A percentile compares a stretch with the other conserved stretches of the same genome.
phyloP scores from a whole-genome alignment of 2,113 vertebrate genomes.

The Amphilophus citrinellus region DNA sequence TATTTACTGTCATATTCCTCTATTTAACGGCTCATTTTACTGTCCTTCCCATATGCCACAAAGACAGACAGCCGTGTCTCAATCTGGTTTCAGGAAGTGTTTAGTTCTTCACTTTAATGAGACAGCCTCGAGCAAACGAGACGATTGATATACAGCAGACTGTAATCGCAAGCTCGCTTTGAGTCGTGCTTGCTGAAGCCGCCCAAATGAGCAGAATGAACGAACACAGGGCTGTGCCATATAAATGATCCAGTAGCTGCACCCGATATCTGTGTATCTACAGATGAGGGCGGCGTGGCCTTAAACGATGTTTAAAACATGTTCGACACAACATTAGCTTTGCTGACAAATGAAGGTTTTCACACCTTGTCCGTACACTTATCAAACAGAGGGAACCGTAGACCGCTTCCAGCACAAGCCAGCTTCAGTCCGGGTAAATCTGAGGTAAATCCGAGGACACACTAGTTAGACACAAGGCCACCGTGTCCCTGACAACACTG shows the following conservation, averaged over 20 bases:
- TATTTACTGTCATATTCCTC: not conserved
- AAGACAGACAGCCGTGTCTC: not conserved
- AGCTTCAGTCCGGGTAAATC: rapidly evolving
- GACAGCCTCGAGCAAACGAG: not conserved
- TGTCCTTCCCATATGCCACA: not conserved
- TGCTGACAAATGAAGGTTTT: not conserved
- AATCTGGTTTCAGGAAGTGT: constrained; percentile 44
- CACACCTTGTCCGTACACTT: not conserved
- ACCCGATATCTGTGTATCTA: not conserved
- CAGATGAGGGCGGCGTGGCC: not conserved
- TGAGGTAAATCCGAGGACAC: not conserved
- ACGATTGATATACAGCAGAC: not conserved
- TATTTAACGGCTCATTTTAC: not conserved
- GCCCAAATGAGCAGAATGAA: not conserved
- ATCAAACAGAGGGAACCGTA: rapidly evolving
- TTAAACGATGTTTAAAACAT: not conserved
- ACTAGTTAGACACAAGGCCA: rapidly evolving
- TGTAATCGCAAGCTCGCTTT: not conserved
- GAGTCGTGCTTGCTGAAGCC: not conserved
- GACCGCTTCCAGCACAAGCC: not conserved
- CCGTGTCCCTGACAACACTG: rapidly evolving
- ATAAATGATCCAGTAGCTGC: not conserved
- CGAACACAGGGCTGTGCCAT: not conserved
- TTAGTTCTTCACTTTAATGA: constrained; percentile 3
- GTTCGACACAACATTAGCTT: not conserved